Evolutionary conservation across 2,888 invertebrate species (phyloP).

Genomic region (Mylabris sibirica): DNA sequence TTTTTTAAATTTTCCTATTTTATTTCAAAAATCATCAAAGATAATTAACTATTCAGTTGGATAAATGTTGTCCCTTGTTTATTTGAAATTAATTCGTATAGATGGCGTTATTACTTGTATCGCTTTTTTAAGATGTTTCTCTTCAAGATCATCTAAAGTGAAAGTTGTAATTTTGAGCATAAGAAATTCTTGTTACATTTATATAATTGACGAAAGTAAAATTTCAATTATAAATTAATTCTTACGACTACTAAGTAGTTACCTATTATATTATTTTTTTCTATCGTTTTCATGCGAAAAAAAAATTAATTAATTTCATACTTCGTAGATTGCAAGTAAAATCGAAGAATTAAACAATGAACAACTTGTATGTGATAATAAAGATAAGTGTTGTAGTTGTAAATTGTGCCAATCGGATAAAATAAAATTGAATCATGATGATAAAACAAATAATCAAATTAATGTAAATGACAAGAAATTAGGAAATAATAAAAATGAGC

Average conservation of each 20-base stretch:
- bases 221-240: not conserved
- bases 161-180: not conserved
- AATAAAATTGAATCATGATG: conserved; percentile 2
- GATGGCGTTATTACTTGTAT: not conserved
- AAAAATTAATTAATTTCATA: too few relatives aligned
- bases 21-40: too few relatives aligned
- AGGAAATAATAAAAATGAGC: conserved; percentile 41
- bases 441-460: conserved; percentile 24
- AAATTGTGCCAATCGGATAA: conserved; percentile 9
- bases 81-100: not conserved
- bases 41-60: not conserved
- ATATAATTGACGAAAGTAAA: conserved; percentile 14
- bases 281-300: not conserved
- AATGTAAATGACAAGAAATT: conserved; percentile 32
- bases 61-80: not conserved
- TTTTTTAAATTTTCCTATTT: not conserved
- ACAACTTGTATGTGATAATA: conserved; percentile 6
- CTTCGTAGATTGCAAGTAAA: not conserved
- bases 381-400: not conserved
- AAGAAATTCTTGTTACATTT: not conserved
- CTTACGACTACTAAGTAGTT: not conserved
- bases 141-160: not conserved
- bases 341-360: not conserved
- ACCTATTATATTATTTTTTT: not conserved
- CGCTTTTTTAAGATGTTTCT: not conserved